Conservation (phyloP, 2,888 invertebrate genomes). For the Cantharis lateralis region DNA sequence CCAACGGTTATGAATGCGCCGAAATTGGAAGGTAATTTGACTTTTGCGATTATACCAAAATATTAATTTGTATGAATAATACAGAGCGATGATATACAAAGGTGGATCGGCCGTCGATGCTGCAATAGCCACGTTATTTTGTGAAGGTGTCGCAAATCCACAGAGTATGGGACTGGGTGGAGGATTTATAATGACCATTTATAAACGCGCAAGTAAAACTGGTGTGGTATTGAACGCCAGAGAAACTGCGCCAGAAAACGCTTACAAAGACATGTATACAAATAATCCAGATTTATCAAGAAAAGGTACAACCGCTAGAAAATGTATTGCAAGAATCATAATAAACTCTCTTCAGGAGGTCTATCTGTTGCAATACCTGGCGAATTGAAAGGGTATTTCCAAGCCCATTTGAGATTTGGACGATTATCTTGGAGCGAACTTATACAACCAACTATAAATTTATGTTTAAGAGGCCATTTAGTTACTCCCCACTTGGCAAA, state of each 20-base stretch:
- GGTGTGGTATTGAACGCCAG: constrained; percentile 72
- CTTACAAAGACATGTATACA: constrained; percentile 69
- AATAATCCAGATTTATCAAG: background rate
- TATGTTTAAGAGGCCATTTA: constrained; percentile 70
- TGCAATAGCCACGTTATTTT: constrained; percentile 79
- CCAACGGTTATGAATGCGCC: background rate
- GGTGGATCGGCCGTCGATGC: constrained; percentile 81
- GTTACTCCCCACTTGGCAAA: constrained; percentile 69
- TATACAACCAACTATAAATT: constrained; percentile 74
- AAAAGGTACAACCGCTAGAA: background rate
- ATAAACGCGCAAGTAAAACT: constrained; percentile 63
- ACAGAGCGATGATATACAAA: constrained; percentile 62
- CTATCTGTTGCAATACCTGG: constrained; percentile 83
- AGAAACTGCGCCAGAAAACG: constrained; percentile 71
- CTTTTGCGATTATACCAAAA: background rate
- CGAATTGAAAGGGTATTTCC: constrained; percentile 81
- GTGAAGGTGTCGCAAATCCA: constrained; percentile 78
- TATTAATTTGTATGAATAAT: constrained; percentile 30
- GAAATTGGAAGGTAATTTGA: background rate
- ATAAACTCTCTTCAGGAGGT: constrained; percentile 57
- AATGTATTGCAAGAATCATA: background rate
- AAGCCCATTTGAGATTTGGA: constrained; percentile 72
- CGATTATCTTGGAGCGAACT: constrained; percentile 75
- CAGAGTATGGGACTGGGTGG: constrained; percentile 88
- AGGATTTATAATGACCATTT: constrained; percentile 81